Evolutionary conservation across 2,797 vertebrate genomes (phyloP).

Genomic region (Phoxinus dragarum): DNA sequence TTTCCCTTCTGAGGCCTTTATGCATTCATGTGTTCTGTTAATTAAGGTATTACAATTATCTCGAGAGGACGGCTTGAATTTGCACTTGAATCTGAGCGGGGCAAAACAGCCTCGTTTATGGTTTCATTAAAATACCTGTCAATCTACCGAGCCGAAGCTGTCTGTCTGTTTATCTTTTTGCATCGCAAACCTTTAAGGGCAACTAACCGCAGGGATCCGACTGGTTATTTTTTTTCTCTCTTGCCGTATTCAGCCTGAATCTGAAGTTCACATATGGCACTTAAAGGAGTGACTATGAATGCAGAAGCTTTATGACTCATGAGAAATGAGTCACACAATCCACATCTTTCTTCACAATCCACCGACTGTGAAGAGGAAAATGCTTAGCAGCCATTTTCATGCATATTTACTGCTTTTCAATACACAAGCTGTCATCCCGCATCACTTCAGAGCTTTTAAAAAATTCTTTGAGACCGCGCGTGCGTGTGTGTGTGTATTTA

Average conservation of each 20-base stretch:
- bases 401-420: conserved; percentile 79
- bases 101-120: conserved; percentile 34
- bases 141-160: conserved; percentile 23
- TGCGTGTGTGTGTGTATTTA: conserved; percentile 10
- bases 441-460: conserved; percentile 68
- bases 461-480: not conserved
- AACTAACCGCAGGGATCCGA: conserved; percentile 39
- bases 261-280: conserved; percentile 51
- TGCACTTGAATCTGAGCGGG: conserved; percentile 35
- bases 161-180: conserved; percentile 35
- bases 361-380: conserved; percentile 77
- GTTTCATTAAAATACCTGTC: conserved; percentile 41
- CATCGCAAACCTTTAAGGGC: conserved; percentile 27
- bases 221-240: not conserved
- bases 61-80: conserved; percentile 43
- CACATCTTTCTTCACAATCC: conserved; percentile 72
- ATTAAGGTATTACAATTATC: conserved; percentile 45
- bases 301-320: conserved; percentile 81
- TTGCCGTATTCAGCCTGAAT: conserved; percentile 38
- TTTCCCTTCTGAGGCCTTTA: conserved; percentile 47
- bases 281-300: conserved; percentile 72
- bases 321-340: conserved; percentile 79
- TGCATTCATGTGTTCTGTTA: conserved; percentile 37
- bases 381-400: conserved; percentile 78
- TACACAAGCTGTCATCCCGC: conserved; percentile 70